Base-by-base conservation (phyloP, 2,113 vertebrate species). In the Boulengeromyrus knoepffleri region DNA sequence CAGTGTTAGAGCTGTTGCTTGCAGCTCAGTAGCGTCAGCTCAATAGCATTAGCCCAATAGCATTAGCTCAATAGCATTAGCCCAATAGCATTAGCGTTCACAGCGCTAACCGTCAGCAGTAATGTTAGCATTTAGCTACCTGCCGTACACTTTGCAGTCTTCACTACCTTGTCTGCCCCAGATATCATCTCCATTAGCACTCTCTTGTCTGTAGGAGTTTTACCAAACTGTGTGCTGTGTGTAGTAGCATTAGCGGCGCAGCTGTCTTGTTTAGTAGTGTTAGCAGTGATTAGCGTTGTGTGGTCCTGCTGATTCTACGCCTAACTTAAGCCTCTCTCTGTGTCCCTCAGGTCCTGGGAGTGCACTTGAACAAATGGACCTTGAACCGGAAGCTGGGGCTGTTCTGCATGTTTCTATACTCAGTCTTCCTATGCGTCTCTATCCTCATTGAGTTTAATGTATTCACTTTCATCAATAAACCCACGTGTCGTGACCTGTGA, bases 371-470 rank as follows among this genome's bases (percentile, higher is more conserved):
- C 95, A 98, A 97, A 92, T 99, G 98, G 99, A 97, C 96, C 5
- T 93, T 99, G 94, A 97, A 99, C 94, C 97, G 94, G 93, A 98
- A 98, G 92, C 95, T 99, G 90, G 99, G 99, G 56, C 88, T 97
- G 5, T 93, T 93, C 47, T 99, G 97, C 95, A 96, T 99, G 92
- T 94, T 97, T 93, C 95, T 99, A 90, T 99, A 99, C 1, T 95
- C 97, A 3, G 94, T 99, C 95, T 99, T 99, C 96, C 96, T 99
- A 92, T 98, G 97, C 93, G 97, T 99, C 96, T 99, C 99, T 96
- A 99, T 99, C 96, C 97, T 99, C 96, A 99, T 98, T 17, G 99
- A 99, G 91, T 99, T 99, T 96, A 99, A 99, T 92, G 97, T 99
- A 94, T 99, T 99, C 96, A 99, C 97, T 47, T 99, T 99, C 85